These are phyloP conservation scores for Penaeus monodon DNA, from an alignment of 2,888 invertebrate genomes.

Conservation along the genomic window DNA sequence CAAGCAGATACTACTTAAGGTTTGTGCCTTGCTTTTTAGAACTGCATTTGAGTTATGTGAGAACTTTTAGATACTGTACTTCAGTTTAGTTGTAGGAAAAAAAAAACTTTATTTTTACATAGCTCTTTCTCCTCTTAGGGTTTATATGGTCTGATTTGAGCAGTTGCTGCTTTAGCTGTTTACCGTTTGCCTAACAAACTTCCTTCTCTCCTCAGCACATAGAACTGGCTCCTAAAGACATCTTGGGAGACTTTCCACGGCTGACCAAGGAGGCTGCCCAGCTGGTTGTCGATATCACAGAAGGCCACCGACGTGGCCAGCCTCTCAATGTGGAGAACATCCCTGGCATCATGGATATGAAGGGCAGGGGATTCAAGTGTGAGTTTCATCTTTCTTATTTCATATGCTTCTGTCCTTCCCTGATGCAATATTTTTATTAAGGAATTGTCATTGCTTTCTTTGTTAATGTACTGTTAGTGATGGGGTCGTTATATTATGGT, in stretches of 20 bases:
- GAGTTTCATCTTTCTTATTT: conserved; percentile 24
- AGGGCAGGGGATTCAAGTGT: conserved; percentile 63
- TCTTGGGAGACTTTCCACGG: conserved; percentile 89
- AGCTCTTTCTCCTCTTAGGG: no score
- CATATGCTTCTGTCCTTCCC: background rate
- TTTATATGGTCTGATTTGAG: no score
- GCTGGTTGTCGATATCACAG: conserved; percentile 57
- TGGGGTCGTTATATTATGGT: no score
- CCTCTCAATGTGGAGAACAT: conserved; percentile 58
- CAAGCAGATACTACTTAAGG: background rate
- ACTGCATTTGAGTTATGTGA: background rate
- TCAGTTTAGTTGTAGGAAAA: no score
- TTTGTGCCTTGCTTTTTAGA: background rate
- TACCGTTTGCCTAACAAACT: background rate
- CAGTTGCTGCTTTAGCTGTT: no score
- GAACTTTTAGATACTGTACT: background rate
- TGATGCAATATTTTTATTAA: no score
- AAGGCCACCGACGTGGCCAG: conserved; percentile 49
- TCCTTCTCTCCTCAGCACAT: conserved; percentile 76
- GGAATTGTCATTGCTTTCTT: no score
- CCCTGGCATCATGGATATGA: conserved; percentile 54
- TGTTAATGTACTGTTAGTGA: no score
- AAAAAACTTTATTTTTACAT: background rate
- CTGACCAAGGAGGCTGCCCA: conserved; percentile 72
- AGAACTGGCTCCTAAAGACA: conserved; percentile 91